A percentile compares a stretch with the other conserved stretches of the same genome.
Evolutionary conservation across 2,888 invertebrate genomes (phyloP).

Genomic region (Nomada ferruginata): DNA sequence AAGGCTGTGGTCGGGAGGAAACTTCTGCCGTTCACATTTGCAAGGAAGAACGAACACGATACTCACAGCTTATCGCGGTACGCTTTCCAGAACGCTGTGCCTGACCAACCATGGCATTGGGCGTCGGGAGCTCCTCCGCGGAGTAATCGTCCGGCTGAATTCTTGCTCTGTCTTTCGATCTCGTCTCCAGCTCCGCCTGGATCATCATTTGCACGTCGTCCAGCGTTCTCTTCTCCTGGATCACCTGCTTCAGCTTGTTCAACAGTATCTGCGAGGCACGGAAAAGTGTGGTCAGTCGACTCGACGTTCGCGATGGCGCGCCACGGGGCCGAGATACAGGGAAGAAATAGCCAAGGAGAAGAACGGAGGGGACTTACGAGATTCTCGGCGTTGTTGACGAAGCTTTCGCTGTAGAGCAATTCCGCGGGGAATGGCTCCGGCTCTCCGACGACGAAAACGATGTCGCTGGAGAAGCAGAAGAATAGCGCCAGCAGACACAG

Average conservation of each 20-base stretch:
- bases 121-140: conserved; percentile 76
- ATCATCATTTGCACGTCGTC: conserved; percentile 76
- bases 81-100: conserved; percentile 75
- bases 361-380: conserved; percentile 64
- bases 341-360: too few species aligned
- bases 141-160: conserved; percentile 62
- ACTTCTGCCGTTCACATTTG: too few species aligned
- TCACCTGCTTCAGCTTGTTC: conserved; percentile 74
- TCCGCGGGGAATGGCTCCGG: conserved; percentile 74
- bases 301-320: not conserved
- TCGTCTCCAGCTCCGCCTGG: conserved; percentile 74
- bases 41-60: not conserved
- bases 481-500: conserved; percentile 74
- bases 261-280: conserved; percentile 66
- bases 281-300: too few species aligned
- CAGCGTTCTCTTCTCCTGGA: conserved; percentile 74
- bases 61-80: conserved; percentile 76
- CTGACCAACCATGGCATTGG: conserved; percentile 72
- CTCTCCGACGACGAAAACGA: conserved; percentile 68
- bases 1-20: not conserved
- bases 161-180: conserved; percentile 61
- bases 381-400: conserved; percentile 70
- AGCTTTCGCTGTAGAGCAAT: conserved; percentile 70
- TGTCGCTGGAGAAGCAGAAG: conserved; percentile 57
- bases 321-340: not conserved